Evolutionary conservation across 1,140 invertebrate genomes (phyloP), one percentile per base, ranked within the genome.

Genomic region (Venturia canescens): DNA sequence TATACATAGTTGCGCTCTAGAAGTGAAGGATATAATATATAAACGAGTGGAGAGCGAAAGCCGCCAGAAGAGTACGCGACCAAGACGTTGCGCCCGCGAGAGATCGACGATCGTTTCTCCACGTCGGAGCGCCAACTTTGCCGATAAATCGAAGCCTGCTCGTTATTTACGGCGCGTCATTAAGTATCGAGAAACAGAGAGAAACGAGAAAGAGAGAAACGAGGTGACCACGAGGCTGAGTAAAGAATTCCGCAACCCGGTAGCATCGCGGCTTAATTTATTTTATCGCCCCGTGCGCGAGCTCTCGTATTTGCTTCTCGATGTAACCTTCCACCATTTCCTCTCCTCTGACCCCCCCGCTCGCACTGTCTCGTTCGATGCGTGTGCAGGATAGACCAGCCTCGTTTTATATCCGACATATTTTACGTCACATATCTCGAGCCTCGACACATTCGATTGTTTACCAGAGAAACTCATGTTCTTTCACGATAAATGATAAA

Each of bases 201-300:
- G 70, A 63, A 34, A 44, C 74, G 29, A 79, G 79, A 66, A 27
- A 53, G 77, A 34, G 27, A 79, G 76, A 79, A 50, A 79, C 70
- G 66, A 66, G 71, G 79, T 67, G 63, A 60, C 70, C 57, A 78
- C 70, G n/a, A n/a, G n/a, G n/a, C 60, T 71, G 80, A 69, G 70
- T 82, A 79, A 79, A 83, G 78, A 84, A 80, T 78, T 70, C 79
- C 84, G 85, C 82, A 87, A 88, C 82, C 79, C 87, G 83, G 87
- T 88, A 88, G 87, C 87, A 82, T 88, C 80, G 81, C 83, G 80
- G 77, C 34, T 86, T 86, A 86, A 88, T 88, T 88, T 87, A 88
- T 87, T 88, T 88, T 87, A 89, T 89, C 85, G 83, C 84, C 76
- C 83, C 82, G 78, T 21, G 72, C 15, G 6, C 76, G 67, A 80